Evolutionary conservation across 37 sponge, comb jelly and placozoan species (phyloP).

Genomic region (Halisarca cf. caerulea): DNA sequence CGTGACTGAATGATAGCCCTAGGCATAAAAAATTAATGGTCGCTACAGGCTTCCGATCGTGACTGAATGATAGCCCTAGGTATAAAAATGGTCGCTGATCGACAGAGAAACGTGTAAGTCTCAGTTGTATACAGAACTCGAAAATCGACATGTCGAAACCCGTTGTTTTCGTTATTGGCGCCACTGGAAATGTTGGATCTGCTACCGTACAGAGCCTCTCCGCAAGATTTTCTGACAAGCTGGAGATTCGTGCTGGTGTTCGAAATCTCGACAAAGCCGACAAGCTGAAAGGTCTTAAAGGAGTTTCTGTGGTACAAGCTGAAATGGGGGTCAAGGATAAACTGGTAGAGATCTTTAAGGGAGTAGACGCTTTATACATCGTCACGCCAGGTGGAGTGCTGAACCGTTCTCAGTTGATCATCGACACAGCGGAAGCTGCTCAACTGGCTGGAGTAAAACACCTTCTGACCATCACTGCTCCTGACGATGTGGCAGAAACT

Average conservation of each 20-base stretch:
- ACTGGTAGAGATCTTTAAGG: constrained; percentile 36
- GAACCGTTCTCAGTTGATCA: constrained; percentile 37
- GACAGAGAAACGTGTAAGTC: too few relatives aligned
- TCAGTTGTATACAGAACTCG: too few relatives aligned
- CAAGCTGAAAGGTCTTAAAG: constrained; percentile 14
- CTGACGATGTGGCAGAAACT: constrained; percentile 25
- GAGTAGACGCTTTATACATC: constrained; percentile 48
- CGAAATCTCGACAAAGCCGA: constrained; percentile 60
- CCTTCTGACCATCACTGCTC: constrained; percentile 29
- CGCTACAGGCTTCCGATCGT: too few relatives aligned
- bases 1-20: too few relatives aligned
- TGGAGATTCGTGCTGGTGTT: constrained; percentile 68
- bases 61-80: too few relatives aligned
- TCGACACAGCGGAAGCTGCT: constrained; percentile 40
- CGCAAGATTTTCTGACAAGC: constrained; percentile 25
- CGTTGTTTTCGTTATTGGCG: constrained; percentile 64
- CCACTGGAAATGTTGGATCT: constrained; percentile 53
- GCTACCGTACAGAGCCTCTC: constrained; percentile 52
- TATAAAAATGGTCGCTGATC: too few relatives aligned
- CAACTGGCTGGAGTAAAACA: constrained; percentile 48
- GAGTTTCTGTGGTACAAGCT: constrained; percentile 51
- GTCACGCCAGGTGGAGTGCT: constrained; percentile 45
- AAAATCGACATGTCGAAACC: constrained; percentile 70
- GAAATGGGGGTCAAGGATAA: constrained; percentile 39
- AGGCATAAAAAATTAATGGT: too few relatives aligned